phyloP scores from a whole-genome alignment of 1,140 invertebrate genomes.

The Brachionus rubens region DNA sequence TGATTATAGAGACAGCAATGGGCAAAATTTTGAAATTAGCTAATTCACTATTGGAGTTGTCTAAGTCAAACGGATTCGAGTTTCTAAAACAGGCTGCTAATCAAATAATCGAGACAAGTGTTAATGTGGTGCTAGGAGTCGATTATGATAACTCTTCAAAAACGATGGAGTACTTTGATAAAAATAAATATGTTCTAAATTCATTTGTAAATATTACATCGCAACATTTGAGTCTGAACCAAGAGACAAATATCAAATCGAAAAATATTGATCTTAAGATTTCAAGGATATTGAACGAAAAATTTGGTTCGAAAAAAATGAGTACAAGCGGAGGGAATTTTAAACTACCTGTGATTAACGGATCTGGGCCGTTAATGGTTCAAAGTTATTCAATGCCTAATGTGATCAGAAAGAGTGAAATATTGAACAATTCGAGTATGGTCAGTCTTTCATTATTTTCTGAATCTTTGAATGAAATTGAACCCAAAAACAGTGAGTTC shows the following conservation, averaged over 20 bases:
- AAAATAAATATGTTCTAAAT: not conserved
- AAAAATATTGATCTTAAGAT: constrained; percentile 21
- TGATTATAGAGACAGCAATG: not conserved
- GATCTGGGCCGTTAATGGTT: not conserved
- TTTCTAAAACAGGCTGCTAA: constrained; percentile 23
- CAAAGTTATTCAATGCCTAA: not conserved
- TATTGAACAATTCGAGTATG: not conserved
- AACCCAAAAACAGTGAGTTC: too few relatives aligned
- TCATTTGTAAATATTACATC: not conserved
- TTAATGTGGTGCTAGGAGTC: not conserved
- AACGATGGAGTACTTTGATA: not conserved
- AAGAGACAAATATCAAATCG: constrained; percentile 15
- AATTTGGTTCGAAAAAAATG: not conserved
- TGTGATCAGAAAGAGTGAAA: not conserved
- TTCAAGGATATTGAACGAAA: not conserved
- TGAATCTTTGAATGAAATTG: not conserved
- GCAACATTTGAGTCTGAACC: not conserved
- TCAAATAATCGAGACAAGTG: not conserved
- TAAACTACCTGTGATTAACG: not conserved
- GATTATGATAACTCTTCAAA: not conserved
- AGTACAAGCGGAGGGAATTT: not conserved
- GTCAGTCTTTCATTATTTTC: not conserved
- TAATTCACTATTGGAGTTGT: not conserved
- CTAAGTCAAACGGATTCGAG: not conserved
- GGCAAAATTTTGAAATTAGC: not conserved